Evolutionary conservation across 2,888 invertebrate genomes (phyloP).

Genomic region (Gymnocheta viridis): DNA sequence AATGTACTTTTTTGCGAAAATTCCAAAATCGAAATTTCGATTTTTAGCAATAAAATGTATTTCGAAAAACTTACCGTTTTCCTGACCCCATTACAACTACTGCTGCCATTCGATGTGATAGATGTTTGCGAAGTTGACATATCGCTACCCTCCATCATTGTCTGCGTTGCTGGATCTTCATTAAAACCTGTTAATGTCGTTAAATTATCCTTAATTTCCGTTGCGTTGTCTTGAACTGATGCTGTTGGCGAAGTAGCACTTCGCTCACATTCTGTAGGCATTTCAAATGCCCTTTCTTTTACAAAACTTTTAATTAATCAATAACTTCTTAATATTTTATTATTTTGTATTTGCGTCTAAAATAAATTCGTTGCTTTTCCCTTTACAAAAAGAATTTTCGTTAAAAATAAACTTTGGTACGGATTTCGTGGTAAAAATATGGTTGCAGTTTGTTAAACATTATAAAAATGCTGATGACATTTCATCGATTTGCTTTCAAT

Average conservation of each 20-base stretch:
- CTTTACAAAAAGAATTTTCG: slow-evolving; percentile 46
- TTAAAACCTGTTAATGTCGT: slow-evolving; percentile 43
- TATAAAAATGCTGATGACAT: slow-evolving; percentile 39
- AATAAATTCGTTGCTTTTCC: slow-evolving; percentile 65
- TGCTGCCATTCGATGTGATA: slow-evolving; percentile 74
- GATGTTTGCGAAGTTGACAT: slow-evolving; percentile 77
- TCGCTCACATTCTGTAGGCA: slow-evolving; percentile 73
- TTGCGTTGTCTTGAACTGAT: slow-evolving; percentile 50
- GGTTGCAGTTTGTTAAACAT: slow-evolving; percentile 33
- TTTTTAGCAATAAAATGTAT: too few relatives aligned
- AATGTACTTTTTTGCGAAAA: too few relatives aligned
- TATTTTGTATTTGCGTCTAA: slow-evolving; percentile 3
- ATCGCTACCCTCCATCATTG: slow-evolving; percentile 73
- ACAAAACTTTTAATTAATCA: slow-evolving; percentile 12
- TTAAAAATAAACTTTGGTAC: slow-evolving; percentile 68
- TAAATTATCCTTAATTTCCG: slow-evolving; percentile 46
- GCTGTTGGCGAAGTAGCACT: slow-evolving; percentile 66
- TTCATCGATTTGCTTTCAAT: slow-evolving; percentile 3
- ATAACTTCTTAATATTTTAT: slow-evolving; percentile 5
- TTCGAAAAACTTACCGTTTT: slow-evolving; percentile 76
- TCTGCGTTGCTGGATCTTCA: slow-evolving; percentile 55
- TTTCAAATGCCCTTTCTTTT: slow-evolving; percentile 67
- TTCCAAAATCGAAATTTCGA: too few relatives aligned
- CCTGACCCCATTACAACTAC: slow-evolving; percentile 72
- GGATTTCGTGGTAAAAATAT: slow-evolving; percentile 56